Percentiles rank a stretch among this genome's conserved stretches.
These are phyloP conservation scores for Scolopax rusticola DNA, from an alignment of 2,797 vertebrate species.

Conservation along the genomic window DNA sequence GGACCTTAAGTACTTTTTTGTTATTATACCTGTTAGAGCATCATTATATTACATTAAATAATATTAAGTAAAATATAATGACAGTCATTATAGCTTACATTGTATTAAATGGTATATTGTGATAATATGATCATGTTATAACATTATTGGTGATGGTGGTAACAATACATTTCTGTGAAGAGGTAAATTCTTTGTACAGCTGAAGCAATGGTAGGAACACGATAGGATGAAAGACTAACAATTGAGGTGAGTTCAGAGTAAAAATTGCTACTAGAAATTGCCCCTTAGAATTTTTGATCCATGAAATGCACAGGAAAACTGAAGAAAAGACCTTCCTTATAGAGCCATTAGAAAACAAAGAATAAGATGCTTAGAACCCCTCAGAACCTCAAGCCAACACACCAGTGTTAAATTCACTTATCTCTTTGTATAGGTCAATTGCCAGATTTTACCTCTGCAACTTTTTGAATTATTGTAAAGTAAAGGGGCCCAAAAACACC, in stretches of 20 bases:
- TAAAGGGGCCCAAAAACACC: not conserved
- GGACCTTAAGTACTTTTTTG: not conserved
- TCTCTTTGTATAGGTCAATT: rapidly evolving
- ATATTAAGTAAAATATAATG: slow-evolving; percentile 8
- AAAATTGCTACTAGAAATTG: not conserved
- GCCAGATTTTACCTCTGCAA: not conserved
- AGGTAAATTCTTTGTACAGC: not conserved
- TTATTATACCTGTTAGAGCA: not conserved
- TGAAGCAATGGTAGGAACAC: not conserved
- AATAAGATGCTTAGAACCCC: not conserved
- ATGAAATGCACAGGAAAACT: not conserved
- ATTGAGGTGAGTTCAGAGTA: not conserved
- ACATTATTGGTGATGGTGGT: not conserved
- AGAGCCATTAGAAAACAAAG: not conserved
- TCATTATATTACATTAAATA: not conserved
- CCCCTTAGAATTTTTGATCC: not conserved
- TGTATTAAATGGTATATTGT: not conserved
- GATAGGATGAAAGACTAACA: not conserved
- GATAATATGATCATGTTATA: not conserved
- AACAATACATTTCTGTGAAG: not conserved
- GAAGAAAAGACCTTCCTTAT: not conserved
- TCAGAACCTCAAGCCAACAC: too few species aligned
- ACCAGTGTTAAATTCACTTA: not conserved
- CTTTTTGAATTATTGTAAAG: not conserved
- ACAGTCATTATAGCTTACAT: not conserved